Evolutionary conservation across 1,140 invertebrate species (phyloP).

Genomic region (Drosophila ambigua): DNA sequence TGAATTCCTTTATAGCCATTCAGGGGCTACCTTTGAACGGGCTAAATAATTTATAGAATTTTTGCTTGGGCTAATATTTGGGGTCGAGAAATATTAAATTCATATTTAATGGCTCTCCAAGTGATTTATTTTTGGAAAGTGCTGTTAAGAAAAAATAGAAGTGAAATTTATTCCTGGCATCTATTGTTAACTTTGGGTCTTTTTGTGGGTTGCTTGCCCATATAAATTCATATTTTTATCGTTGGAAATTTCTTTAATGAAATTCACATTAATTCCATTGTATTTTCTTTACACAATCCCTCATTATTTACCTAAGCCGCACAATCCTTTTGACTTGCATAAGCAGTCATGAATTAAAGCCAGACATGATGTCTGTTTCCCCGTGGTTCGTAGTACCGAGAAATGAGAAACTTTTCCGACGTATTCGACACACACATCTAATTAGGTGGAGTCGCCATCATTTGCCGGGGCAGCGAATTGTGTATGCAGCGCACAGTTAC

Average conservation of each 20-base stretch:
- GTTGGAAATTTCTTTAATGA: too few species aligned
- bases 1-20: conserved; percentile 21
- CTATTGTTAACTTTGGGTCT: too few species aligned
- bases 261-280: conserved; percentile 2
- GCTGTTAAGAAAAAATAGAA: neutral
- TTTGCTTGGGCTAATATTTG: conserved; percentile 29
- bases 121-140: conserved; percentile 12
- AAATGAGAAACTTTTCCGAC: conserved; percentile 3
- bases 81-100: conserved; percentile 10
- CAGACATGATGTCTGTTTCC: conserved; percentile 10
- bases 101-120: conserved; percentile 4
- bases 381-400: too few species aligned
- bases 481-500: conserved; percentile 26
- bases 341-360: conserved; percentile 22
- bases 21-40: conserved; percentile 21
- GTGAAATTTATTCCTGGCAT: too few species aligned
- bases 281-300: neutral
- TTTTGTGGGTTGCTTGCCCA: too few species aligned
- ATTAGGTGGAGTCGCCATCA: conserved; percentile 22
- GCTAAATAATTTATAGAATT: conserved; percentile 21
- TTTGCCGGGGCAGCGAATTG: conserved; percentile 13
- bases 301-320: neutral
- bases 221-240: neutral
- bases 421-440: conserved; percentile 28
- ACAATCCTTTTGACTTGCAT: conserved; percentile 3